phyloP scores from a whole-genome alignment of 2,888 invertebrate species.

The Saturnia pavonia region DNA sequence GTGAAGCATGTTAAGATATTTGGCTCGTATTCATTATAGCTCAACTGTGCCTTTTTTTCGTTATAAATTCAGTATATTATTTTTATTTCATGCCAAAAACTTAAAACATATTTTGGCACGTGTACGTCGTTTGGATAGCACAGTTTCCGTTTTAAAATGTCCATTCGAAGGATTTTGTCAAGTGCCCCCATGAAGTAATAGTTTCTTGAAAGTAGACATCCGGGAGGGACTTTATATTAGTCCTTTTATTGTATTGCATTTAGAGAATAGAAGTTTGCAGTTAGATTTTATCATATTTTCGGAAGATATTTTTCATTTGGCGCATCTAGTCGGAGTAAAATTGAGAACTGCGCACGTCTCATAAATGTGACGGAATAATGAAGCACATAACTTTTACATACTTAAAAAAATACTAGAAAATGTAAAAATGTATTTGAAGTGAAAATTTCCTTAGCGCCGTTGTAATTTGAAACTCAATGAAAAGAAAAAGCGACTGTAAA shows the following conservation, averaged over 20 bases:
- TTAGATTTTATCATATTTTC: not conserved
- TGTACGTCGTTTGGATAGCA: constrained; percentile 36
- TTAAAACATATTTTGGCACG: constrained; percentile 40
- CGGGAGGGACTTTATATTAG: not conserved
- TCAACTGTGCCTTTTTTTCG: constrained; percentile 37
- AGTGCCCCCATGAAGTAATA: not conserved
- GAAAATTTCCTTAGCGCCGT: too few species aligned
- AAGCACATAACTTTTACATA: too few species aligned
- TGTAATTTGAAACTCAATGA: too few species aligned
- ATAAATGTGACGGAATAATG: too few species aligned
- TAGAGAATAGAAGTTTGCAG: not conserved
- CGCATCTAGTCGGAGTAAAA: too few species aligned
- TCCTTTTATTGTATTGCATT: not conserved
- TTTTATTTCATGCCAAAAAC: constrained; percentile 39
- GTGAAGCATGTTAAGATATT: constrained; percentile 41
- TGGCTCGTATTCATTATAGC: constrained; percentile 48
- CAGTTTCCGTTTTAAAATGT: constrained; percentile 38
- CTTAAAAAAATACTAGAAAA: too few species aligned
- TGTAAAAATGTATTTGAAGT: too few species aligned
- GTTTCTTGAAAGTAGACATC: constrained; percentile 7
- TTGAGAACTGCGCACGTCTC: too few species aligned
- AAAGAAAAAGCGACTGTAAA: too few species aligned
- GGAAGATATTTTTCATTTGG: too few species aligned
- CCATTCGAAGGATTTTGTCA: constrained; percentile 8
- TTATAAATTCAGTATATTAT: constrained; percentile 23